Percentiles rank a stretch among this genome's conserved stretches.
Evolutionary conservation across 2,888 invertebrate genomes (phyloP).

Genomic region (Eupsilia transversa): DNA sequence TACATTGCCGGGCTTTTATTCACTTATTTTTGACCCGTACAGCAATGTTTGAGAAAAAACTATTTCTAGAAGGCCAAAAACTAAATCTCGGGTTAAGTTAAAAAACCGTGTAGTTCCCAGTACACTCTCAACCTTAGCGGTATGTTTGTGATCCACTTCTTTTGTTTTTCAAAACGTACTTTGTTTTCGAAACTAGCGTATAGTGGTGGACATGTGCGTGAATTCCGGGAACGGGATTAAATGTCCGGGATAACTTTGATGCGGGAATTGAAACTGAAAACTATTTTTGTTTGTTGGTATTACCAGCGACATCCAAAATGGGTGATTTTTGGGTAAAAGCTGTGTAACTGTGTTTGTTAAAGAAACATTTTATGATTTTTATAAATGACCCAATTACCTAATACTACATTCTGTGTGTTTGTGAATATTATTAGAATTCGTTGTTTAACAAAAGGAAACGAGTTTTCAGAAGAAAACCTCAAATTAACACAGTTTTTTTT

Average conservation of each 20-base stretch:
- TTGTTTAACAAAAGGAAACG: not conserved
- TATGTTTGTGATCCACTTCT: slow-evolving; percentile 67
- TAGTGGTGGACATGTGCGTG: slow-evolving; percentile 56
- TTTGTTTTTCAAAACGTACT: slow-evolving; percentile 73
- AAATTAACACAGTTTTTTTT: not conserved
- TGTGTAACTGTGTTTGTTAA: not conserved
- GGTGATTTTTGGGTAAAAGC: slow-evolving; percentile 18
- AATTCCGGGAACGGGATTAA: slow-evolving; percentile 60
- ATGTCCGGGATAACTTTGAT: slow-evolving; percentile 47
- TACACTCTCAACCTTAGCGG: slow-evolving; percentile 53
- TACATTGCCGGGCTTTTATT: no score
- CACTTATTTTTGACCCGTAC: no score
- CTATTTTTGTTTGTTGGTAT: slow-evolving; percentile 42
- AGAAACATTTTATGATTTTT: not conserved
- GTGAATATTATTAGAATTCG: not conserved
- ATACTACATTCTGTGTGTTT: not conserved
- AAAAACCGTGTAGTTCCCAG: slow-evolving; percentile 4
- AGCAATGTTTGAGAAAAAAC: no score
- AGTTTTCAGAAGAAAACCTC: not conserved
- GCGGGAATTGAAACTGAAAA: slow-evolving; percentile 41
- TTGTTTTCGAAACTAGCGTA: slow-evolving; percentile 68
- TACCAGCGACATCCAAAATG: slow-evolving; percentile 14
- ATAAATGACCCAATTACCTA: no score
- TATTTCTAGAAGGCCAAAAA: not conserved
- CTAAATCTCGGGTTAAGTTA: not conserved